phyloP scores from a whole-genome alignment of 1,140 invertebrate genomes.

The Neuroterus valhalla region DNA sequence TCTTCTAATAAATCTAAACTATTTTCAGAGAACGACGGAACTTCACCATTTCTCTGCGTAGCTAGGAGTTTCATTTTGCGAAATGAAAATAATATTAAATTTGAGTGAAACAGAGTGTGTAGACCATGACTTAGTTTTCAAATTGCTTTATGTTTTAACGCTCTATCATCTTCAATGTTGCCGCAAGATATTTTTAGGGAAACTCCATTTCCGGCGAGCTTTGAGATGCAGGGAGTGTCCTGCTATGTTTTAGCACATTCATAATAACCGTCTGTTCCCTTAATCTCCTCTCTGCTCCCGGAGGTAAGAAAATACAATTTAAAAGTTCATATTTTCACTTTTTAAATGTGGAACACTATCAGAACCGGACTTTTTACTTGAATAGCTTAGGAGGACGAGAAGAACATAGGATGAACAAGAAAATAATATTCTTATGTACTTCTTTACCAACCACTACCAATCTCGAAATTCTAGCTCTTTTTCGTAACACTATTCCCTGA shows the following conservation, averaged over 20 bases:
- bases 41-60: no score
- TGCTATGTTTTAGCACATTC: not conserved
- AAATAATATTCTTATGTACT: no score
- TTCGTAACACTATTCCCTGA: no score
- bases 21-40: no score
- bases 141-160: constrained; percentile 32
- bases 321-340: not conserved
- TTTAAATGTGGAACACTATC: no score
- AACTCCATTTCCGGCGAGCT: not conserved
- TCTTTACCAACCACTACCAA: no score
- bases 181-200: constrained; percentile 22
- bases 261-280: constrained; percentile 6
- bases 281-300: constrained; percentile 7
- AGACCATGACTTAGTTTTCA: constrained; percentile 32
- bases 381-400: no score
- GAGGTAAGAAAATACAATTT: not conserved
- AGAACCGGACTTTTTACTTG: constrained; percentile 4
- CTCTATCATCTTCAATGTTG: not conserved
- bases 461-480: no score
- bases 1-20: no score
- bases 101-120: constrained; percentile 39
- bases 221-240: not conserved
- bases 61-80: constrained; percentile 53
- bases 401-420: no score
- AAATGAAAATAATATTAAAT: constrained; percentile 62